These are phyloP conservation scores for Bombus breviceps DNA, from an alignment of 1,140 invertebrate genomes.

Conservation along the genomic window DNA sequence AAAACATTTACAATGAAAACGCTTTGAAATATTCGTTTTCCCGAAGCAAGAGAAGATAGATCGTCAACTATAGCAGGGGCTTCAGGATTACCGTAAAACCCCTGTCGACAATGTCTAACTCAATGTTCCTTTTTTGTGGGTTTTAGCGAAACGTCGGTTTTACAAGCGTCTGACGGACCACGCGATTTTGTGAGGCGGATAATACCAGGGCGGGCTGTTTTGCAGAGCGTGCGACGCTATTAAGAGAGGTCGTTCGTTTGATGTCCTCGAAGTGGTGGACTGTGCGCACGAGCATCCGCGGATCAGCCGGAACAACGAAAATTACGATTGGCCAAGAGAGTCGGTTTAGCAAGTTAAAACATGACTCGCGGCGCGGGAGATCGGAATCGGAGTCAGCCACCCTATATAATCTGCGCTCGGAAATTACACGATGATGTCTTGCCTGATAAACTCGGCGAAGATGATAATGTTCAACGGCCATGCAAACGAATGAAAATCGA, in stretches of 20 bases:
- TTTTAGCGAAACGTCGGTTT: conserved; percentile 10
- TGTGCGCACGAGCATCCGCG: not conserved
- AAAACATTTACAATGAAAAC: too few species aligned
- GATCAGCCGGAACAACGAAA: conserved; percentile 35
- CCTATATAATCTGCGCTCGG: conserved; percentile 41
- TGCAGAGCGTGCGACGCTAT: not conserved
- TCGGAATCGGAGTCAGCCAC: conserved; percentile 29
- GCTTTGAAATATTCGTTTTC: not conserved
- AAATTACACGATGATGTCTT: conserved; percentile 45
- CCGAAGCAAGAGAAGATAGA: not conserved
- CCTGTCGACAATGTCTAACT: not conserved
- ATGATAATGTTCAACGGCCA: conserved; percentile 46
- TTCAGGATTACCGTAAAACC: not conserved
- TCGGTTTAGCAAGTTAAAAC: conserved; percentile 43
- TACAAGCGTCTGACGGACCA: not conserved
- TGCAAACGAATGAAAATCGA: conserved; percentile 36
- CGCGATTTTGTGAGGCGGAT: conserved; percentile 10
- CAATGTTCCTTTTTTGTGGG: not conserved
- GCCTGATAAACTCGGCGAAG: conserved; percentile 27
- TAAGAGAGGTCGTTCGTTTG: not conserved
- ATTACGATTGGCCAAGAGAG: conserved; percentile 26
- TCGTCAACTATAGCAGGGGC: not conserved
- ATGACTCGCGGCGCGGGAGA: conserved; percentile 51
- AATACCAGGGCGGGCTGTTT: conserved; percentile 3
- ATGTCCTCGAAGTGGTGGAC: not conserved